A percentile compares a stretch with the other conserved stretches of the same genome.
phyloP scores from a whole-genome alignment of 1,140 invertebrate genomes.

The Eciton burchellii region DNA sequence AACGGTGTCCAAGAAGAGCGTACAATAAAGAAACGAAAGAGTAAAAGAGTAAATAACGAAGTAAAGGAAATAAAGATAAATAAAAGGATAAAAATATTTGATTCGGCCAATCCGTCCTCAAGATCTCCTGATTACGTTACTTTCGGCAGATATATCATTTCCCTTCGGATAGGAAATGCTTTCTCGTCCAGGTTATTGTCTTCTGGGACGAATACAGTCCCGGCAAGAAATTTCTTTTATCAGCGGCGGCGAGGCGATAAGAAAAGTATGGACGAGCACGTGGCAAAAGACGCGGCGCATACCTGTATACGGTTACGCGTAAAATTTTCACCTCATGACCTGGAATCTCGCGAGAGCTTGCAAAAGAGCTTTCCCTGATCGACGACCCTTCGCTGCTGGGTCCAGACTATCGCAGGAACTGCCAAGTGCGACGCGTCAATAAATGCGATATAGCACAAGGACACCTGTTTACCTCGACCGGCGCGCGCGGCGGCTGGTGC shows the following conservation, averaged over 20 bases:
- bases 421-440: slow-evolving; percentile 61
- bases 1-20: no score
- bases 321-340: slow-evolving; percentile 42
- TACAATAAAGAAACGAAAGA: no score
- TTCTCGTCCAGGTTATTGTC: not conserved
- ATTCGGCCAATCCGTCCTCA: not conserved
- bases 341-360: slow-evolving; percentile 17
- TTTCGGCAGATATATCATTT: not conserved
- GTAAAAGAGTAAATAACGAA: no score
- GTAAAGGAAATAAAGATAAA: no score
- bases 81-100: no score
- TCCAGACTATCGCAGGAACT: slow-evolving; percentile 9
- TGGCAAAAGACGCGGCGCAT: slow-evolving; percentile 43
- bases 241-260: not conserved
- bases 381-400: slow-evolving; percentile 9
- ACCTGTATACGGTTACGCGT: slow-evolving; percentile 16
- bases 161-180: not conserved
- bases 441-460: slow-evolving; percentile 67
- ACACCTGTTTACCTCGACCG: slow-evolving; percentile 55
- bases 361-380: slow-evolving; percentile 31
- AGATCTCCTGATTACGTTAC: not conserved
- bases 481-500: slow-evolving; percentile 1
- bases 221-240: not conserved
- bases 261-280: slow-evolving; percentile 5
- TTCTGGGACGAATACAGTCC: not conserved